phyloP scores from a whole-genome alignment of 2,797 vertebrate genomes.

The Triplophysa bombifrons region DNA sequence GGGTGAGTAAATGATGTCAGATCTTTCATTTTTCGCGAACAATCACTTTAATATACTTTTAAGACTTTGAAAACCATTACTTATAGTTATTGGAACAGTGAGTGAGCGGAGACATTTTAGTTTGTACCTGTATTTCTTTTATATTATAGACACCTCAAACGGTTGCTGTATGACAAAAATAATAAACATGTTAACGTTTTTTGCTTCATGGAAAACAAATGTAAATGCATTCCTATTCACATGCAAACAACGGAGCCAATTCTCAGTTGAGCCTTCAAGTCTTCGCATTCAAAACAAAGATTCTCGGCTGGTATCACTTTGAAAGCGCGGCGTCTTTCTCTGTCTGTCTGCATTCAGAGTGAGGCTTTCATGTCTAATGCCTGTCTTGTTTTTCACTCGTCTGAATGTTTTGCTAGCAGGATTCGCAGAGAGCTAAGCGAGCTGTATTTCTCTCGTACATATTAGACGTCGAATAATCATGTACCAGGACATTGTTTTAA shows the following conservation, averaged over 20 bases:
- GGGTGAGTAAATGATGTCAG: too few species aligned
- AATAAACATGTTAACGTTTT: neutral
- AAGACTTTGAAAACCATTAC: too few species aligned
- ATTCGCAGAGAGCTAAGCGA: neutral
- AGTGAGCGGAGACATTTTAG: too few species aligned
- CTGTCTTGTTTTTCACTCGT: constrained; percentile 18
- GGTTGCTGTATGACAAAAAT: too few species aligned
- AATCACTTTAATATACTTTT: too few species aligned
- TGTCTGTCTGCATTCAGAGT: neutral
- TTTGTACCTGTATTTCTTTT: too few species aligned
- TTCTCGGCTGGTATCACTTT: constrained; percentile 30
- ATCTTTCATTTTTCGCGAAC: too few species aligned
- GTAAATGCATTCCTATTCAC: constrained; percentile 42
- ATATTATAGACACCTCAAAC: too few species aligned
- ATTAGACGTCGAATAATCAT: neutral
- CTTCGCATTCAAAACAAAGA: constrained; percentile 36
- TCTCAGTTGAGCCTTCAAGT: constrained; percentile 25
- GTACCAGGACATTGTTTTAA: neutral
- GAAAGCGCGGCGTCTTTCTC: constrained; percentile 16
- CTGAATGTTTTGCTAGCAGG: constrained; percentile 8
- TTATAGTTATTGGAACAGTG: too few species aligned
- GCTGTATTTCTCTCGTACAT: neutral
- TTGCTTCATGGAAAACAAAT: neutral
- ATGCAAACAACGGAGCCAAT: constrained; percentile 33
- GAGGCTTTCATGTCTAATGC: constrained; percentile 38